Evolutionary conservation across 2,113 vertebrate species (phyloP), one percentile per base, ranked within the genome.

Genomic region (Chamaea fasciata): DNA sequence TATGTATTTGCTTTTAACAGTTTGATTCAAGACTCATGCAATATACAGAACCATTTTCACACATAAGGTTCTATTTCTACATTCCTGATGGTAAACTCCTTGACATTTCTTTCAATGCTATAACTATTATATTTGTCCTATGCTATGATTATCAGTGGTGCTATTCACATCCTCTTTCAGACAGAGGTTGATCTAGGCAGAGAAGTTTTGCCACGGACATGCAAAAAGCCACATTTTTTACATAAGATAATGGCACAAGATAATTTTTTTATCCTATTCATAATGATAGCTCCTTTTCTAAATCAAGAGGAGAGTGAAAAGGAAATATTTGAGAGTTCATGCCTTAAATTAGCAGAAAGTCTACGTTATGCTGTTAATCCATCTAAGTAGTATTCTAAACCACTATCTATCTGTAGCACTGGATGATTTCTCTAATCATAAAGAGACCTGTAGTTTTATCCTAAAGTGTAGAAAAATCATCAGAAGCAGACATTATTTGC

Each of bases 131-230:
- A 13, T 81, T 53, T 65, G 8, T 74, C 30, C 22, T 84, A 0
- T 30, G 71, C 39, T 63, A 2, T 26, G 35, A 71, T 63, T 67
- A 46, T 41, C 26, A 41, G 9, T 27, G 42, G 20, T 16, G 47
- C 50, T 67, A 18, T 15, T 16, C 24, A 42, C 37, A 50, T 78
- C 20, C 26, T 70, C 7, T 84, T 68, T 59, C n/a, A 87, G 49
- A 19, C 8, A 67, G 7, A 74, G 20, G 17, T 41, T 76, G 20
- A 46, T 52, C 22, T 33, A 30, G n/a, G 33, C 42, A 80, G 65
- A 75, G 50, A 69, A 47, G 3, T 2, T 60, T 68, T 79, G 27
- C 68, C 62, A 85, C 0, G 0, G 11, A 42, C 7, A 27, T 39
- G 50, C 6, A 62, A 78, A 95, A 79, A 42, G 0, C 2, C 7